Conservation (phyloP, 2,113 vertebrate genomes). For the Pogona vitticeps region DNA sequence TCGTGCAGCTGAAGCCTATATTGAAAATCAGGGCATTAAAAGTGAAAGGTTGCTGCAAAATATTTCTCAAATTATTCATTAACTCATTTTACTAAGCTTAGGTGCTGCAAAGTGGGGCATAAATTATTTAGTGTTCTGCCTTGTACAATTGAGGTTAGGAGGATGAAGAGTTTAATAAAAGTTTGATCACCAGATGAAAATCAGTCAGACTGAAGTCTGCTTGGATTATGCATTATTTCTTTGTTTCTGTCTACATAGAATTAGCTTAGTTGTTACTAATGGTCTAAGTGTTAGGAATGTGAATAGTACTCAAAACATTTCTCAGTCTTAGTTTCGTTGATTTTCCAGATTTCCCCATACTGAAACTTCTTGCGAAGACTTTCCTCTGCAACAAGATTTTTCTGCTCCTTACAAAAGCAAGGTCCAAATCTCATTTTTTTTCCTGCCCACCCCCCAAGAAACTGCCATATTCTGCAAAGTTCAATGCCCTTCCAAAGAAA, state of each 20-base stretch:
- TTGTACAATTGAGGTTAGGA: not conserved
- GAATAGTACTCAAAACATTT: too few species aligned
- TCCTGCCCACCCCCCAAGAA: too few species aligned
- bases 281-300: too few species aligned
- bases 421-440: too few species aligned
- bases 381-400: too few species aligned
- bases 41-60: not conserved
- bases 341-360: too few species aligned
- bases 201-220: not conserved
- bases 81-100: conserved; percentile 20
- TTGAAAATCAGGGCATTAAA: conserved; percentile 12
- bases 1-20: not conserved
- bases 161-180: not conserved
- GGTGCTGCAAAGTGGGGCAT: not conserved
- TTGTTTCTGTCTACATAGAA: not conserved
- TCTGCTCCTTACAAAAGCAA: too few species aligned
- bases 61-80: conserved; percentile 13
- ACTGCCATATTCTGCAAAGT: too few species aligned
- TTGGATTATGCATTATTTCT: not conserved
- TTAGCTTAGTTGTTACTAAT: too few species aligned
- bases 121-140: not conserved
- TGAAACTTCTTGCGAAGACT: too few species aligned
- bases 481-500: too few species aligned
- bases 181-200: not conserved
- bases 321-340: too few species aligned